Evolutionary conservation across 2,888 invertebrate species (phyloP).

Genomic region (Rhogogaster chlorosoma): DNA sequence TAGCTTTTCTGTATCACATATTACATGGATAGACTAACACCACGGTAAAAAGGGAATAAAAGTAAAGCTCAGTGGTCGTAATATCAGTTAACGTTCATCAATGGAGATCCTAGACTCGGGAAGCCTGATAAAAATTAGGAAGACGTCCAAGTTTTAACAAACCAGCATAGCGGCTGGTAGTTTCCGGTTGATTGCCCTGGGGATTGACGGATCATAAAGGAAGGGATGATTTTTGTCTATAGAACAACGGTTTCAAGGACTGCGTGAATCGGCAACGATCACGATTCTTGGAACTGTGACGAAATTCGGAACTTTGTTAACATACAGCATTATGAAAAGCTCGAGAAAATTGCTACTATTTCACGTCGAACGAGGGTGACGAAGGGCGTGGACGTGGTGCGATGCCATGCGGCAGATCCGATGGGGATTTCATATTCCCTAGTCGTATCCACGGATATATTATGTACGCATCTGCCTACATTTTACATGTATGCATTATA

Average conservation of each 20-base stretch:
- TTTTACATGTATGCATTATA: not conserved
- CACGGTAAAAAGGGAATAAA: not conserved
- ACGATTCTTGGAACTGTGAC: not conserved
- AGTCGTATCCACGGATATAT: not conserved
- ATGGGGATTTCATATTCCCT: conserved; percentile 17
- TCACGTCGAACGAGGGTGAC: not conserved
- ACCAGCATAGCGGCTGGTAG: not conserved
- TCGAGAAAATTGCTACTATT: not conserved
- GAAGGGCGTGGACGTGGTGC: not conserved
- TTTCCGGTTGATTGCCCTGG: not conserved
- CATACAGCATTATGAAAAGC: not conserved
- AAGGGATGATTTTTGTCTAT: not conserved
- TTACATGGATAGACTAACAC: not conserved
- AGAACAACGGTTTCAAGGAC: not conserved
- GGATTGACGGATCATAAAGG: not conserved
- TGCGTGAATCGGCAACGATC: not conserved
- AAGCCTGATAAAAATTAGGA: conserved; percentile 11
- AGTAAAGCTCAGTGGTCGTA: not conserved
- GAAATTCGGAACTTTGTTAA: not conserved
- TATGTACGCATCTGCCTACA: not conserved
- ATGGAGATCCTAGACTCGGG: not conserved
- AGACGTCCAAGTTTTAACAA: not conserved
- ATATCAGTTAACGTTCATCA: not conserved
- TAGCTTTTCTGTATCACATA: not conserved
- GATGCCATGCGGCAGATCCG: not conserved